These are phyloP conservation scores for Ricordea florida DNA, from an alignment of 92 coral and sea anemone species.

Conservation along the genomic window DNA sequence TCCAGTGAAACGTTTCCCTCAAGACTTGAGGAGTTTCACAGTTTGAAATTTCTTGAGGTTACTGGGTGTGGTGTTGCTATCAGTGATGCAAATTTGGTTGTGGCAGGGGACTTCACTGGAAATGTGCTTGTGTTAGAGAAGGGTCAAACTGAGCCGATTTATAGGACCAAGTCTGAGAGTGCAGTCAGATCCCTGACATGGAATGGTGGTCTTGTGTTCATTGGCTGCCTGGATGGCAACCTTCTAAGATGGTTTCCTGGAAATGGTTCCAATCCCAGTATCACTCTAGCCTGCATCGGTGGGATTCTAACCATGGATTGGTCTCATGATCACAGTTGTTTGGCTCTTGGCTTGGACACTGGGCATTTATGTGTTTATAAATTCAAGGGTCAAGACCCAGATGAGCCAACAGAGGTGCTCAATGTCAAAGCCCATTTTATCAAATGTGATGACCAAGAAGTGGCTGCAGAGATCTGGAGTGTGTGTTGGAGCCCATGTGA, in stretches of 20 bases:
- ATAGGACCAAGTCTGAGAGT: constrained; percentile 43
- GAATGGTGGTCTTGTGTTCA: constrained; percentile 56
- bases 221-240: constrained; percentile 77
- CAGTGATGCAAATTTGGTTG: constrained; percentile 30
- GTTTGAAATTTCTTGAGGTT: constrained; percentile 72
- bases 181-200: constrained; percentile 76
- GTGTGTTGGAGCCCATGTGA: constrained; percentile 92
- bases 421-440: constrained; percentile 69
- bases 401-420: constrained; percentile 54
- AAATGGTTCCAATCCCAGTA: background rate
- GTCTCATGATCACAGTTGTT: constrained; percentile 47
- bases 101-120: constrained; percentile 88
- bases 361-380: constrained; percentile 67
- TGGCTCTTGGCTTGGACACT: constrained; percentile 78
- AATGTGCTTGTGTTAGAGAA: constrained; percentile 73
- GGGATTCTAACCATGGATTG: constrained; percentile 74
- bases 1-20: constrained; percentile 35
- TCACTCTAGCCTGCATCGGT: constrained; percentile 59
- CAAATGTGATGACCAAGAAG: constrained; percentile 15
- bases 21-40: constrained; percentile 33
- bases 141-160: constrained; percentile 44
- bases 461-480: constrained; percentile 85
- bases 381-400: constrained; percentile 14
- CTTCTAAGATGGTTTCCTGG: constrained; percentile 68
- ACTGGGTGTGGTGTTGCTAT: constrained; percentile 88